These are phyloP conservation scores for Penaeus japonicus DNA, from an alignment of 1,140 invertebrate genomes.

Conservation along the genomic window DNA sequence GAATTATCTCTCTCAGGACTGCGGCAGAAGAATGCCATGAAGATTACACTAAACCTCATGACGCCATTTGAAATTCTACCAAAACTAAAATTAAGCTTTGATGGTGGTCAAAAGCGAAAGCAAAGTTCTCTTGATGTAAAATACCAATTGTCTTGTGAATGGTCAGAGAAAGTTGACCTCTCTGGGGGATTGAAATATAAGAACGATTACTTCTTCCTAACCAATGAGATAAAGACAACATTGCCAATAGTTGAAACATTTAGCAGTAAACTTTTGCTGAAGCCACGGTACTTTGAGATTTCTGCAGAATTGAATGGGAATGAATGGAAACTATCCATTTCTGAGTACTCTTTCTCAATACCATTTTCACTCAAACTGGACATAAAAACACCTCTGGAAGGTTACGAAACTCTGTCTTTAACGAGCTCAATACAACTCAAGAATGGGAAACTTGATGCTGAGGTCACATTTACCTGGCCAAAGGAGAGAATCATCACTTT, in stretches of 20 bases:
- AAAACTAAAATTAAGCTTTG: constrained; percentile 6
- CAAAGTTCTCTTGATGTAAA: neutral
- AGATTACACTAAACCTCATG: neutral
- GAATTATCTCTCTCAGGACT: constrained; percentile 24
- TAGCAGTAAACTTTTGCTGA: neutral
- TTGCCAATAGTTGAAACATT: neutral
- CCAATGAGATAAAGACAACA: neutral
- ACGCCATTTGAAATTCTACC: constrained; percentile 27
- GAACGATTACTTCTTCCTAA: neutral
- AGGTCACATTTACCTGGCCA: constrained; percentile 11
- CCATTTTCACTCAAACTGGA: neutral
- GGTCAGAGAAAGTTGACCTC: constrained; percentile 2
- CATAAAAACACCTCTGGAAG: constrained; percentile 25
- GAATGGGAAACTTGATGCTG: neutral
- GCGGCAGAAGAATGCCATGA: neutral
- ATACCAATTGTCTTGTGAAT: constrained; percentile 6
- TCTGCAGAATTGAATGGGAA: neutral
- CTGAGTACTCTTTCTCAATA: constrained; percentile 16
- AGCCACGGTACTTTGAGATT: neutral
- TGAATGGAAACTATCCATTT: neutral
- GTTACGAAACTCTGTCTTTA: constrained; percentile 15
- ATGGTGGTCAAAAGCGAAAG: neutral
- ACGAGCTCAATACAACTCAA: neutral
- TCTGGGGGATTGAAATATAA: constrained; percentile 11
- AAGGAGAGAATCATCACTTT: neutral